A percentile compares a stretch with the other conserved stretches of the same genome.
phyloP scores from a whole-genome alignment of 1,140 invertebrate genomes.

The Drosophila mauritiana region DNA sequence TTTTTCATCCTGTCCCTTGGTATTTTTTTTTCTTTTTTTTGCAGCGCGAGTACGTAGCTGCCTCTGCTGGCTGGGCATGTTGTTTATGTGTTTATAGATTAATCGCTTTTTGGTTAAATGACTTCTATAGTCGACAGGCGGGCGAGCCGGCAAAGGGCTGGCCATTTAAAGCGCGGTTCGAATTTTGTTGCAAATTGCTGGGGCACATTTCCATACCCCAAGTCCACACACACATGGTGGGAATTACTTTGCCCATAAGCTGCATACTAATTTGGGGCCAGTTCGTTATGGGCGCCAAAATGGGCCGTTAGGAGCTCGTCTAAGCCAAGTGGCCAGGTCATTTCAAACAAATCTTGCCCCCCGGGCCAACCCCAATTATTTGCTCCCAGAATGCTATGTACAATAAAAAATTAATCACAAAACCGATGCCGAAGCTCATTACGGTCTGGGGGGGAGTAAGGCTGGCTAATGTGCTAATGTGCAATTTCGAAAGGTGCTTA shows the following conservation, averaged over 20 bases:
- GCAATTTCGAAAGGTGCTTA: conserved; percentile 82
- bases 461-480: conserved; percentile 77
- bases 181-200: conserved; percentile 58
- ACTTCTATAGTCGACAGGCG: conserved; percentile 64
- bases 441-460: background rate
- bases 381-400: conserved; percentile 1
- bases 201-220: background rate
- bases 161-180: conserved; percentile 19
- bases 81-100: conserved; percentile 84
- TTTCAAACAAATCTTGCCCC: conserved; percentile 13
- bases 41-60: background rate
- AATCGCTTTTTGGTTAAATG: conserved; percentile 83
- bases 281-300: conserved; percentile 11
- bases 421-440: conserved; percentile 36
- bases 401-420: conserved; percentile 81
- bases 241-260: conserved; percentile 12
- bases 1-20: conserved; percentile 27
- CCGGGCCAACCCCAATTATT: conserved; percentile 41
- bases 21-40: conserved; percentile 5
- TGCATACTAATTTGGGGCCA: conserved; percentile 9
- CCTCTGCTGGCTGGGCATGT: conserved; percentile 54
- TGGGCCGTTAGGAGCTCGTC: conserved; percentile 1
- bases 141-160: background rate
- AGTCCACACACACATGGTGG: conserved; percentile 3
- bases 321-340: conserved; percentile 9